Conservation (phyloP, 2,797 vertebrate genomes). For the Eospalax fontanierii region DNA sequence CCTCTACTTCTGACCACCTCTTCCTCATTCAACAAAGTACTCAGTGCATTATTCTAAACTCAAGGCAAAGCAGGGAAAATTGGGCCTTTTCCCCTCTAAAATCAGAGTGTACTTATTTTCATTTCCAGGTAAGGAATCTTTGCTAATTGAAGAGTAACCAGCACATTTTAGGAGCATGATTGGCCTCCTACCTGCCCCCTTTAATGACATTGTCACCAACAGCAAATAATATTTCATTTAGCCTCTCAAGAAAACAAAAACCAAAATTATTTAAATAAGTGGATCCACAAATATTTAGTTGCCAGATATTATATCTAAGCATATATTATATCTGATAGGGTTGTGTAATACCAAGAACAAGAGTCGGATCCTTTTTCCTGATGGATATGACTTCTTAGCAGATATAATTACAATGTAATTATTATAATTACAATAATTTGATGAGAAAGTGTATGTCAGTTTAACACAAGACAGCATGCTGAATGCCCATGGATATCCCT, state of each 20-base stretch:
- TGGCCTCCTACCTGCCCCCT: fast-evolving
- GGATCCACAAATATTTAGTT: constrained; percentile 15
- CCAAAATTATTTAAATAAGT: constrained; percentile 19
- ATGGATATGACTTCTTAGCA: background rate
- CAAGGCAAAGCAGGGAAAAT: background rate
- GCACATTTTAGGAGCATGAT: background rate
- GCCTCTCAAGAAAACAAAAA: background rate
- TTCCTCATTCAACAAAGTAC: background rate
- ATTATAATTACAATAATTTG: too few species aligned
- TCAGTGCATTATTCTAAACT: constrained; percentile 5
- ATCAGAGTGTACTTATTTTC: background rate
- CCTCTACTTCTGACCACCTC: background rate
- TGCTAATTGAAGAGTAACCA: background rate
- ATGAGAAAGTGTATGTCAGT: background rate
- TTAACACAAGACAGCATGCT: background rate
- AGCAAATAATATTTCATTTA: background rate
- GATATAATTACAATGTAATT: constrained; percentile 22
- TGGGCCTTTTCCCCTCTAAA: constrained; percentile 43
- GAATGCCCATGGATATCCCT: background rate
- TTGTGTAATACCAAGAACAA: background rate
- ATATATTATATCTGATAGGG: background rate
- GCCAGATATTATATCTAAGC: background rate
- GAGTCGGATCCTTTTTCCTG: background rate
- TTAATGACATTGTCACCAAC: background rate
- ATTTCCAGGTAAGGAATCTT: constrained; percentile 21